These are phyloP conservation scores for Fregetta grallaria DNA, from an alignment of 2,113 vertebrate species.

Conservation along the genomic window DNA sequence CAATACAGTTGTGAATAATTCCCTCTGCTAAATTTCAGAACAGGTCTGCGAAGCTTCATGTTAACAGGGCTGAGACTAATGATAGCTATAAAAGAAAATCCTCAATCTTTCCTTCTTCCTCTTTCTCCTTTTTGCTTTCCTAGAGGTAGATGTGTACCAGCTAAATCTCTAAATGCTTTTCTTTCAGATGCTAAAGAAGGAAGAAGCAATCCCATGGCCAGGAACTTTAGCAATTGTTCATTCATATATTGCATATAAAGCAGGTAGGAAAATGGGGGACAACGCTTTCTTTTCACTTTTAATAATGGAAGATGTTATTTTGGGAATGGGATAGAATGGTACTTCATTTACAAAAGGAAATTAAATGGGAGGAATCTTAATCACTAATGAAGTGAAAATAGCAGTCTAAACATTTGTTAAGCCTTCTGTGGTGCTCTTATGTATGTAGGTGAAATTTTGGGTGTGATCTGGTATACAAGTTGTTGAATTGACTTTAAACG, in stretches of 20 bases:
- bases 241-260: slow-evolving; percentile 99
- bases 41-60: not conserved
- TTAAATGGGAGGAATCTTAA: not conserved
- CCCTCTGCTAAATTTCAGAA: slow-evolving; percentile 45
- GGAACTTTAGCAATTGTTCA: slow-evolving; percentile 98
- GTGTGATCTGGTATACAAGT: not conserved
- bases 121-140: not conserved
- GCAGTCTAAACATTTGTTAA: not conserved
- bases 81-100: not conserved
- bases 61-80: slow-evolving; percentile 9
- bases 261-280: slow-evolving; percentile 80
- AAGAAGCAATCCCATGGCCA: slow-evolving; percentile 98
- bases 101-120: not conserved
- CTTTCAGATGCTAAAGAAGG: slow-evolving; percentile 96
- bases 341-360: slow-evolving; percentile 6
- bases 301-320: not conserved
- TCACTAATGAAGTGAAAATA: not conserved
- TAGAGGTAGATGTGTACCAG: not conserved
- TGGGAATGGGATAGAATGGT: not conserved
- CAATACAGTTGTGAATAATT: slow-evolving; percentile 45
- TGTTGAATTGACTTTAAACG: not conserved
- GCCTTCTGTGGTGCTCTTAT: not conserved
- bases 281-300: not conserved
- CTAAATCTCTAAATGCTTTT: slow-evolving; percentile 34
- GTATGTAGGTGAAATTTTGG: not conserved